Conservation (phyloP, 2,888 invertebrate species). For the Eretmocerus hayati region DNA sequence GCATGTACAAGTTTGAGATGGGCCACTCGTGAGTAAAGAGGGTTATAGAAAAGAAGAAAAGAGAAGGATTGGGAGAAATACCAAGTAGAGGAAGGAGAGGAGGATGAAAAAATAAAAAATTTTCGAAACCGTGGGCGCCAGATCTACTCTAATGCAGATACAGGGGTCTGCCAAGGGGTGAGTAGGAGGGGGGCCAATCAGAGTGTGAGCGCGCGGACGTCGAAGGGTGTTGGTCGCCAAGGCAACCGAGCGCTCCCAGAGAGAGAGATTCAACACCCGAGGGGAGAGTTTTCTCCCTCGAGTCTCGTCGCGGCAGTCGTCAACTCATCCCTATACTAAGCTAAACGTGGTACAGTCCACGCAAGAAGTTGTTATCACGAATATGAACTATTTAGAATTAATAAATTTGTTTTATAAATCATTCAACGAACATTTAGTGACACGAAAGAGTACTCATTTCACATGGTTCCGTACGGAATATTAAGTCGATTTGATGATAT, state of each 20-base stretch:
- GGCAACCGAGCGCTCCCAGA: slow-evolving; percentile 35
- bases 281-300: slow-evolving; percentile 30
- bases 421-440: no score
- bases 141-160: no score
- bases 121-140: no score
- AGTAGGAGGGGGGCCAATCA: slow-evolving; percentile 22
- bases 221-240: slow-evolving; percentile 41
- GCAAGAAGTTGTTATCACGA: slow-evolving; percentile 29
- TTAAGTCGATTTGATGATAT: no score
- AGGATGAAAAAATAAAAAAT: no score
- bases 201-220: slow-evolving; percentile 16
- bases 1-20: slow-evolving; percentile 15
- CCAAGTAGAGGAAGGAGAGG: no score
- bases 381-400: neutral
- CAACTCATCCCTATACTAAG: slow-evolving; percentile 24
- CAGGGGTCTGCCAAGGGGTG: no score
- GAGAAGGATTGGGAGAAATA: slow-evolving; percentile 25
- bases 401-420: neutral
- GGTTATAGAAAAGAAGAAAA: slow-evolving; percentile 21
- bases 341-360: slow-evolving; percentile 28
- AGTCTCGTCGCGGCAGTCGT: slow-evolving; percentile 6
- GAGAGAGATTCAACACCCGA: slow-evolving; percentile 22
- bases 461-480: no score
- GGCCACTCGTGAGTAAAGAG: slow-evolving; percentile 8
- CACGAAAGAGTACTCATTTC: no score